Conservation (phyloP, 2,888 invertebrate genomes). For the Myopa testacea region DNA sequence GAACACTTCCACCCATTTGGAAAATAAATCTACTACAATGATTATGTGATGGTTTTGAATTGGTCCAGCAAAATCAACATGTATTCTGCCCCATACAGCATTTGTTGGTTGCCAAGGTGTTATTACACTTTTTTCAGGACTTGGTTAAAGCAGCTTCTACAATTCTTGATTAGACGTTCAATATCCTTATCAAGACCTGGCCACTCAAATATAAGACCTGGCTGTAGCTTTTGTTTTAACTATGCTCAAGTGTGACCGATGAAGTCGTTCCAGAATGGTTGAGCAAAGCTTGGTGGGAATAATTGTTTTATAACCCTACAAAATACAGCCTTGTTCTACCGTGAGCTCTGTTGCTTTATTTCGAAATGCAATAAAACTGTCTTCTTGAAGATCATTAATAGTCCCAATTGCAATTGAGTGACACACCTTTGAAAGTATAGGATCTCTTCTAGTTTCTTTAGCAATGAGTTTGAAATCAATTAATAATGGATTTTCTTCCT, state of each 20-base stretch:
- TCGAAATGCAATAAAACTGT: no score
- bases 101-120: conserved; percentile 35
- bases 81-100: conserved; percentile 31
- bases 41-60: conserved; percentile 30
- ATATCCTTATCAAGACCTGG: conserved; percentile 36
- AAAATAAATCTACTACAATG: conserved; percentile 37
- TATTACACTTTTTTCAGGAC: conserved; percentile 35
- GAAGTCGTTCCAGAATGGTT: conserved; percentile 1
- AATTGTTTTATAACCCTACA: no score
- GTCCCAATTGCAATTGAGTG: no score
- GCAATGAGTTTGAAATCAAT: no score
- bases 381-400: no score
- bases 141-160: conserved; percentile 39
- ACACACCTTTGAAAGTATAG: no score
- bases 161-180: conserved; percentile 30
- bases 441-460: no score
- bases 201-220: conserved; percentile 40
- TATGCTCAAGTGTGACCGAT: conserved; percentile 38
- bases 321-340: no score
- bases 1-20: conserved; percentile 14
- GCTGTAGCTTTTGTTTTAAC: conserved; percentile 37
- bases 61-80: conserved; percentile 41
- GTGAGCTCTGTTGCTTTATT: no score
- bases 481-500: no score
- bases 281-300: no score